phyloP scores from a whole-genome alignment of 2,797 vertebrate genomes.

The Megaceryle alcyon region DNA sequence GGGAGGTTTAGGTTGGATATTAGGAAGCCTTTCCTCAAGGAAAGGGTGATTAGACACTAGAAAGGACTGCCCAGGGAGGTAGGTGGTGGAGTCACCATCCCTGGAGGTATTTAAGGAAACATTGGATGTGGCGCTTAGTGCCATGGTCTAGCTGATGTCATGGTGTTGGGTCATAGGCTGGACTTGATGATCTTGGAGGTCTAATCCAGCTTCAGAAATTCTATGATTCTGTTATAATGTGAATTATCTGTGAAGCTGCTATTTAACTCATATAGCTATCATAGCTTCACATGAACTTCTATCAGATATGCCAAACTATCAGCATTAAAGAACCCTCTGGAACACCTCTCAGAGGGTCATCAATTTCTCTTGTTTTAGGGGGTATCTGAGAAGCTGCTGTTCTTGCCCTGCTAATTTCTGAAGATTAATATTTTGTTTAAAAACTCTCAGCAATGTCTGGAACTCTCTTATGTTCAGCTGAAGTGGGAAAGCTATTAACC shows the following conservation, averaged over 20 bases:
- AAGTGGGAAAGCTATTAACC: constrained; percentile 12
- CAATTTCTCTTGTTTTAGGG: not conserved
- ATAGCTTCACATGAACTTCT: not conserved
- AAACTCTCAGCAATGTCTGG: not conserved
- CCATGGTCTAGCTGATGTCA: no score
- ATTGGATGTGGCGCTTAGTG: no score
- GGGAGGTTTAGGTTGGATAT: no score
- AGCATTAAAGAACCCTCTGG: not conserved
- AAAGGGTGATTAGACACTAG: no score
- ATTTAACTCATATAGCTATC: not conserved
- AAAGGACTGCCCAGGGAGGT: no score
- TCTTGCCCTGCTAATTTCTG: not conserved
- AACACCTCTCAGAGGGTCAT: not conserved
- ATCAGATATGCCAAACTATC: not conserved
- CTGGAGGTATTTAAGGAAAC: no score
- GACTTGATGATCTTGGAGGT: no score
- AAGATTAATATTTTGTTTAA: not conserved
- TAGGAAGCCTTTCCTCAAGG: no score
- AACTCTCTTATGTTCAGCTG: not conserved
- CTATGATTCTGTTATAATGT: no score
- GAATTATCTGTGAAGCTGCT: not conserved
- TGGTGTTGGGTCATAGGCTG: no score
- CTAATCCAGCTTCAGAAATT: no score
- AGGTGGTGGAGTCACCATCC: no score
- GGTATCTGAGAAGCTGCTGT: not conserved